Evolutionary conservation across 2,888 invertebrate genomes (phyloP).

Genomic region (Ischnura elegans): DNA sequence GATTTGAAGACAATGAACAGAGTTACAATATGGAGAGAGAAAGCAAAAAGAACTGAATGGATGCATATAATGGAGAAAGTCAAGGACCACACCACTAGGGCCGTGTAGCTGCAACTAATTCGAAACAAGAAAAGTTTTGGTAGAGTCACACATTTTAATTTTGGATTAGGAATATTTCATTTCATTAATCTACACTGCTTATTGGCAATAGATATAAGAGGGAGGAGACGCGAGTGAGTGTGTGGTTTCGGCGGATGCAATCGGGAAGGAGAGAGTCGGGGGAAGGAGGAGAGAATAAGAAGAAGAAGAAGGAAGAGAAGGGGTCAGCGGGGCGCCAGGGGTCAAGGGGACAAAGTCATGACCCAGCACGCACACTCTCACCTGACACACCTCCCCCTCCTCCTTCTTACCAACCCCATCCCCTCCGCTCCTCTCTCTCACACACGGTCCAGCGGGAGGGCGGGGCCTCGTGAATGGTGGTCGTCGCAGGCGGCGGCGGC

Average conservation of each 20-base stretch:
- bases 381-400: background rate
- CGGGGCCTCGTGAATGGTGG: background rate
- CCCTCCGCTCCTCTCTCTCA: background rate
- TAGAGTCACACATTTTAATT: too few relatives aligned
- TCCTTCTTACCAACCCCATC: background rate
- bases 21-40: too few relatives aligned
- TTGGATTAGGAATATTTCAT: too few relatives aligned
- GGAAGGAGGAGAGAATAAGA: background rate
- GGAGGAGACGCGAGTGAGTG: background rate
- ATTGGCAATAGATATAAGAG: too few relatives aligned
- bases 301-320: background rate
- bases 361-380: background rate
- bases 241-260: background rate
- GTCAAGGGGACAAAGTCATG: conserved; percentile 23
- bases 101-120: too few relatives aligned
- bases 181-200: too few relatives aligned
- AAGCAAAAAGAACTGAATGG: too few relatives aligned
- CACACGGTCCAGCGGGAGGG: background rate
- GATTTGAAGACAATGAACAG: too few relatives aligned
- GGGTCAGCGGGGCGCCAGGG: conserved; percentile 5
- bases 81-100: too few relatives aligned
- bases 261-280: background rate
- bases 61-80: too few relatives aligned
- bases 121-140: too few relatives aligned
- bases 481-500: background rate